Evolutionary conservation across 30 jellyfish, hydroid and myxozoan genomes (phyloP).

Genomic region (Pseudorhiza aurosa): DNA sequence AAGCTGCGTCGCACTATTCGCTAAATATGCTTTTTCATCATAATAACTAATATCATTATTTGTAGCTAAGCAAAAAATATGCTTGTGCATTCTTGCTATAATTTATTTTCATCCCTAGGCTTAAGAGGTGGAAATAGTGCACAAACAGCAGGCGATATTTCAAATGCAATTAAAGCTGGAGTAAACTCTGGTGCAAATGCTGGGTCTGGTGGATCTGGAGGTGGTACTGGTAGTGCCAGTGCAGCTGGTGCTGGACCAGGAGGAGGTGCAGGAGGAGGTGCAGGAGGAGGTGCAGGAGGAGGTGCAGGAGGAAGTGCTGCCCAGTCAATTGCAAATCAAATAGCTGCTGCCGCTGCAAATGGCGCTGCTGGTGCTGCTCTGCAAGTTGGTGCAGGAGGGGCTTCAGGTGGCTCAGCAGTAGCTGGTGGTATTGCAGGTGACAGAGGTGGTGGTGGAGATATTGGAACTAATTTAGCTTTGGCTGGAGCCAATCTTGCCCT

Average conservation of each 20-base stretch:
- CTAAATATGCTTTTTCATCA: too few species aligned
- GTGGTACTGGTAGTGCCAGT: constrained; percentile 14
- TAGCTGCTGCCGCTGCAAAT: constrained; percentile 69
- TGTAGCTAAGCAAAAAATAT: too few species aligned
- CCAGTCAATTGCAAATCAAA: constrained; percentile 47
- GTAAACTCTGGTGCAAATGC: constrained; percentile 24
- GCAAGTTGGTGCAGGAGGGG: constrained; percentile 32
- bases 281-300: constrained; percentile 24
- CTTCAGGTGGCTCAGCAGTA: constrained; percentile 52
- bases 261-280: constrained; percentile 29
- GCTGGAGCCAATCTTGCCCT: constrained; percentile 62
- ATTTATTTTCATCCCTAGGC: background rate
- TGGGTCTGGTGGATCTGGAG: constrained; percentile 13
- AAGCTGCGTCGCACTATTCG: too few species aligned
- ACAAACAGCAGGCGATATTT: constrained; percentile 31
- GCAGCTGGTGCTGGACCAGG: constrained; percentile 18
- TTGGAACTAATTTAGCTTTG: constrained; percentile 36
- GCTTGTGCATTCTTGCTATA: too few species aligned
- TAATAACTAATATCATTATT: too few species aligned
- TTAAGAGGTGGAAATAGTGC: constrained; percentile 47
- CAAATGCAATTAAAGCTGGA: constrained; percentile 34
- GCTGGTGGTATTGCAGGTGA: constrained; percentile 79
- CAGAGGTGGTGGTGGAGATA: constrained; percentile 58
- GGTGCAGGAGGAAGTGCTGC: constrained; percentile 2
- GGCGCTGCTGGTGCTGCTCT: constrained; percentile 55